Conservation (phyloP, 1,140 invertebrate species). For the Plectus sambesii region DNA sequence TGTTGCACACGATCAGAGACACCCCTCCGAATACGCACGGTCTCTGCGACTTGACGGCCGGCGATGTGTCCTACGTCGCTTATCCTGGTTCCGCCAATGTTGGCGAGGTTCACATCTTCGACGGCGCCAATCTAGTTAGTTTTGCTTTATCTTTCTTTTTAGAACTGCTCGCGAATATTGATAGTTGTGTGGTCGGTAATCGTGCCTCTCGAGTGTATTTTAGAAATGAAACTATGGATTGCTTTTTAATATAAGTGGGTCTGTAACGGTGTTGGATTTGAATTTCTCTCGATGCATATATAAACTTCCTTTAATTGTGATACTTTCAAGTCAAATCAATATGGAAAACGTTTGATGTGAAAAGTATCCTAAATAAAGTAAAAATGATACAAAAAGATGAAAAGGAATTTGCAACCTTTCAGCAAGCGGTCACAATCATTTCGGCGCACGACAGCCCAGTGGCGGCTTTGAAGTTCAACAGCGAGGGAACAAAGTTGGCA, state of each 20-base stretch:
- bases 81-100: slow-evolving; percentile 58
- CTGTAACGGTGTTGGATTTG: background rate
- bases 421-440: slow-evolving; percentile 25
- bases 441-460: slow-evolving; percentile 87
- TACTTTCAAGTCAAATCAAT: too few species aligned
- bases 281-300: background rate
- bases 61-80: slow-evolving; percentile 79
- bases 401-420: background rate
- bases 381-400: too few species aligned
- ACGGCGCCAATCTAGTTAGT: slow-evolving; percentile 87
- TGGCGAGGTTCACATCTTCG: slow-evolving; percentile 84
- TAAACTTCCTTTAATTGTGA: too few species aligned
- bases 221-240: background rate
- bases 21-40: slow-evolving; percentile 87
- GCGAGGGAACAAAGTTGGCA: slow-evolving; percentile 68
- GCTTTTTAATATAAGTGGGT: background rate
- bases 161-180: too few species aligned
- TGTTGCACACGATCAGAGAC: slow-evolving; percentile 91
- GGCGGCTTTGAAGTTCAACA: slow-evolving; percentile 83
- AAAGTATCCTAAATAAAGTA: too few species aligned
- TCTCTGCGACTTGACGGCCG: slow-evolving; percentile 75
- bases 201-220: too few species aligned
- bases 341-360: too few species aligned
- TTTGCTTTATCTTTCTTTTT: too few species aligned
- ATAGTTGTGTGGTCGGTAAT: too few species aligned